These are phyloP conservation scores for Ornithorhynchus anatinus DNA, from an alignment of 2,113 vertebrate genomes.

Conservation along the genomic window DNA sequence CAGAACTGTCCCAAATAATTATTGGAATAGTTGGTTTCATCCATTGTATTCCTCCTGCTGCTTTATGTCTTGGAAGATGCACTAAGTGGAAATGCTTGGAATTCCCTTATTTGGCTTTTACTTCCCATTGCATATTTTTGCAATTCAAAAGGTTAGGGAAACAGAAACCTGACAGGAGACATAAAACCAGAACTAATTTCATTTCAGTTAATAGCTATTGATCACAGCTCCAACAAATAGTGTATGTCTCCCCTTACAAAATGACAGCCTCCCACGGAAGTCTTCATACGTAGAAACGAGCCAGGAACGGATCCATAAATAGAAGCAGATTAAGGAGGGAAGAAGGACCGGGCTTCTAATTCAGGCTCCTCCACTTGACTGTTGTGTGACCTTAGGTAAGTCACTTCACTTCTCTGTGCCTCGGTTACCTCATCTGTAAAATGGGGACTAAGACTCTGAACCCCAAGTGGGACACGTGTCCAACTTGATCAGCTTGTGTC, in stretches of 20 bases:
- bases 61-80: constrained; percentile 5
- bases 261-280: not conserved
- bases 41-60: not conserved
- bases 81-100: not conserved
- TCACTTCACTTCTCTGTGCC: too few species aligned
- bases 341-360: too few species aligned
- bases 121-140: constrained; percentile 29
- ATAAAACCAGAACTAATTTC: constrained; percentile 34
- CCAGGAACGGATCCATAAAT: not conserved
- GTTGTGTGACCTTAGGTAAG: too few species aligned
- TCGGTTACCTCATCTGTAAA: too few species aligned
- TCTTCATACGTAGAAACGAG: not conserved
- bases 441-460: too few species aligned
- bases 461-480: too few species aligned
- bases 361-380: too few species aligned
- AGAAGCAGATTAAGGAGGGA: not conserved
- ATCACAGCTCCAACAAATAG: not conserved
- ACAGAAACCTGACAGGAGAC: constrained; percentile 36
- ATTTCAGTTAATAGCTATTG: constrained; percentile 29
- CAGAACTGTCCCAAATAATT: constrained; percentile 58
- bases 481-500: too few species aligned
- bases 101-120: constrained; percentile 31
- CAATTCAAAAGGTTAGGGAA: constrained; percentile 51
- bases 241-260: not conserved
- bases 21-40: constrained; percentile 22